Conservation (phyloP, 2,797 vertebrate species). For the Semaprochilodus insignis region DNA sequence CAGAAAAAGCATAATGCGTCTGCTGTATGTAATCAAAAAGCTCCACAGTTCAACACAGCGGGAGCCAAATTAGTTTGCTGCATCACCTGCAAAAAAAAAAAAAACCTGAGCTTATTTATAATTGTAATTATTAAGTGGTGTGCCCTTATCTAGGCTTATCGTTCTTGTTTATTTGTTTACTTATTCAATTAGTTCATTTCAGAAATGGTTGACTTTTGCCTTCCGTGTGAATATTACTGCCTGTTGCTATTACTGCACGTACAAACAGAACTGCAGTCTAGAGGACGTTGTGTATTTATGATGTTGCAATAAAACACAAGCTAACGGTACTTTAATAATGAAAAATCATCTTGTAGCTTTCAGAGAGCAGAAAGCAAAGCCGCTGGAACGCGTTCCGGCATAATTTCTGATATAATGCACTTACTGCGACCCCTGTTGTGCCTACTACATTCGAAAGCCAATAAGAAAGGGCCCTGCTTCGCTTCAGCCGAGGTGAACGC, state of each 20-base stretch:
- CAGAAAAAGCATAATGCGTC: no score
- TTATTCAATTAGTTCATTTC: not conserved
- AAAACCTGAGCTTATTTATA: not conserved
- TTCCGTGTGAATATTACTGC: not conserved
- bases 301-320: not conserved
- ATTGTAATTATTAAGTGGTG: not conserved
- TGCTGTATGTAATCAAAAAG: not conserved
- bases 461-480: constrained; percentile 11
- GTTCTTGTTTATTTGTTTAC: not conserved
- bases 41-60: not conserved
- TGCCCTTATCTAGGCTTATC: not conserved
- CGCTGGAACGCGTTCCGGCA: not conserved
- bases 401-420: not conserved
- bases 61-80: not conserved
- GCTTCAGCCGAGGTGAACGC: not conserved
- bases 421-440: constrained; percentile 4
- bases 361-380: not conserved
- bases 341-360: not conserved
- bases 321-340: not conserved
- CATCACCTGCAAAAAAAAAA: not conserved
- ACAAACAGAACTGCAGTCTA: not conserved
- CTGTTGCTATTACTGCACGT: not conserved
- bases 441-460: constrained; percentile 23
- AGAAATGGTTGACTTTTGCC: not conserved
- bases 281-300: not conserved